A percentile compares a stretch with the other conserved stretches of the same genome.
These are phyloP conservation scores for Lacerta viridis DNA, from an alignment of 2,797 vertebrate species.

Conservation along the genomic window DNA sequence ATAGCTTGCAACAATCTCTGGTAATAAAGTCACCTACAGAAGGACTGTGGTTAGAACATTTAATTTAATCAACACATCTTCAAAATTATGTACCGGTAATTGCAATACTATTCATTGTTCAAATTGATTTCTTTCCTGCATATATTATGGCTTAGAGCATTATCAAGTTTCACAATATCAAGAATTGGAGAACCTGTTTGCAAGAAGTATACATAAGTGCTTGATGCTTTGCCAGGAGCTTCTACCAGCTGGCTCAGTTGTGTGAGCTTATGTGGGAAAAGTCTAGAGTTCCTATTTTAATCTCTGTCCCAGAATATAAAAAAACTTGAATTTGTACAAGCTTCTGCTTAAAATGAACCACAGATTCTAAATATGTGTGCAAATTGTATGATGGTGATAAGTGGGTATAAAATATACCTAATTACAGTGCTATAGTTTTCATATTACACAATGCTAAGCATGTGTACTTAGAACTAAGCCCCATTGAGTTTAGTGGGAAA, in stretches of 20 bases:
- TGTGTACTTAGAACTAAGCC: not conserved
- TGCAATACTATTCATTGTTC: not conserved
- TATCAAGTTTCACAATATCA: not conserved
- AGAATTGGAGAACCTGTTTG: not conserved
- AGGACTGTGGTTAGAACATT: too few species aligned
- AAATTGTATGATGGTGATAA: conserved; percentile 1
- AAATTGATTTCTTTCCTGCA: not conserved
- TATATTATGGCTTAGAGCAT: not conserved
- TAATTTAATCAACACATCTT: not conserved
- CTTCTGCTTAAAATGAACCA: not conserved
- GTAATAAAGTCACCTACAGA: too few species aligned
- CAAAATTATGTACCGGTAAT: not conserved
- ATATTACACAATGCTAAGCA: not conserved
- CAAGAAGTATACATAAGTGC: not conserved
- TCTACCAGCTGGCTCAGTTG: conserved; percentile 6
- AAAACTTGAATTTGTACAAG: not conserved
- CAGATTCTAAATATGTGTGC: not conserved
- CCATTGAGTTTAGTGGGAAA: too few species aligned
- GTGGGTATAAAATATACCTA: not conserved
- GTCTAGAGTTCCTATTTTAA: conserved; percentile 1
- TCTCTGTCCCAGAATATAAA: not conserved
- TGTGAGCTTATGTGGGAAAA: not conserved
- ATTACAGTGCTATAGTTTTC: not conserved
- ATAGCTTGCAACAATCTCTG: not conserved
- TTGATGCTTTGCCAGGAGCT: conserved; percentile 7